Base-by-base conservation (phyloP, 2,797 vertebrate species). In the Sebastes taczanowskii region DNA sequence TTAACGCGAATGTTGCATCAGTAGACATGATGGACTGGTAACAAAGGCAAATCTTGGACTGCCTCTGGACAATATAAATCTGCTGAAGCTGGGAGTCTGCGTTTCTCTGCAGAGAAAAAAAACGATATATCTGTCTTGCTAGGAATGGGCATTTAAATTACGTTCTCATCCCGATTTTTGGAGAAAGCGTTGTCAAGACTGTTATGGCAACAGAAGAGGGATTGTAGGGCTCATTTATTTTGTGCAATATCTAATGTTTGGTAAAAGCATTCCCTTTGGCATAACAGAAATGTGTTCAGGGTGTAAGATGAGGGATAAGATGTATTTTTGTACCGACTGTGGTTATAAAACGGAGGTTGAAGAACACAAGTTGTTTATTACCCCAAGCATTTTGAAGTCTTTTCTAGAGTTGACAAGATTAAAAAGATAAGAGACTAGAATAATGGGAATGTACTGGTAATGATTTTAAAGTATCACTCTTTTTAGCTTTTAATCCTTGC, bases 261-360 rank as follows among this genome's bases (percentile, higher is more conserved):
- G 35, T 78, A 55, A 30, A 32, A 32, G 7, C 49, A 59, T 74
- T 82, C 52, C 52, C 23, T 81, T 35, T 70, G 29, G 32, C 23
- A 72, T 6, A 34, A 67, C 22, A 72, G 23, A 58, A 64, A 81
- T 35, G 1, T 71, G 52, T 63, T 76, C 25, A 42, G 20, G 62
- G 56, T 60, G 29, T 20, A 13, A 49, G 18, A 35, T 22, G 32
- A 77, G 32, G n/a, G 38, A 63, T 46, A 16, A 22, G 25, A 69
- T 66, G n/a, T 82, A 65, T 80, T 86, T 88, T 87, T 88, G 30
- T 83, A 87, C 49, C 68, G 70, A 79, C 53, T 52, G 78, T 38
- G 30, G 34, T 68, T 75, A 64, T 38, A 83, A 74, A 74, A 58
- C 22, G 16, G n/a, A 74, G 34, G 23, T 29, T 55, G 23, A 68